Percentiles rank a stretch among this genome's conserved stretches.
These are phyloP conservation scores for Ptilorrhoa leucosticta DNA, from an alignment of 2,113 vertebrate species.

Conservation along the genomic window DNA sequence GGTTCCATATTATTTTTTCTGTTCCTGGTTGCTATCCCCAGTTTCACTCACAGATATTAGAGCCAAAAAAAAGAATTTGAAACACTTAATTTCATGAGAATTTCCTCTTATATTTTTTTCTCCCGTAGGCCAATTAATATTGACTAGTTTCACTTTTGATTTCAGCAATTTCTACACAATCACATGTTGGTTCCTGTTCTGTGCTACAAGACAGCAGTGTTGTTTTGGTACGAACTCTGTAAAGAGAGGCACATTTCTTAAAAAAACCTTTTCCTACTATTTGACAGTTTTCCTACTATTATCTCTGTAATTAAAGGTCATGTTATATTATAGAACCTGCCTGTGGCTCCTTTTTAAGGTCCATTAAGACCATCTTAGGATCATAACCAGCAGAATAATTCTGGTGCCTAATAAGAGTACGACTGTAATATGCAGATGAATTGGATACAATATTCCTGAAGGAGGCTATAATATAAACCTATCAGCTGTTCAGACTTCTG, in stretches of 20 bases:
- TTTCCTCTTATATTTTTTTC: not conserved
- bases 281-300: not conserved
- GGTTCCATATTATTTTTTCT: not conserved
- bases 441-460: not conserved
- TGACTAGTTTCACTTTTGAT: not conserved
- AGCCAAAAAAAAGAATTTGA: not conserved
- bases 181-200: not conserved
- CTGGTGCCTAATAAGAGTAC: not conserved
- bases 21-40: not conserved
- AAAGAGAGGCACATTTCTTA: not conserved
- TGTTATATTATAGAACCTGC: not conserved
- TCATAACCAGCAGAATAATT: not conserved
- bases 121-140: not conserved
- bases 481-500: not conserved
- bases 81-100: not conserved
- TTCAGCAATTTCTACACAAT: not conserved
- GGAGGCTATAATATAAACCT: not conserved
- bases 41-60: not conserved
- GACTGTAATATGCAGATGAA: not conserved
- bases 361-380: not conserved
- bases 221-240: not conserved
- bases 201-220: not conserved
- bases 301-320: not conserved
- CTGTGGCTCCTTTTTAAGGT: not conserved
- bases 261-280: not conserved